A percentile compares a stretch with the other conserved stretches of the same genome.
Conservation (phyloP, 2,113 vertebrate species). For the Nothobranchius kuhntae region DNA sequence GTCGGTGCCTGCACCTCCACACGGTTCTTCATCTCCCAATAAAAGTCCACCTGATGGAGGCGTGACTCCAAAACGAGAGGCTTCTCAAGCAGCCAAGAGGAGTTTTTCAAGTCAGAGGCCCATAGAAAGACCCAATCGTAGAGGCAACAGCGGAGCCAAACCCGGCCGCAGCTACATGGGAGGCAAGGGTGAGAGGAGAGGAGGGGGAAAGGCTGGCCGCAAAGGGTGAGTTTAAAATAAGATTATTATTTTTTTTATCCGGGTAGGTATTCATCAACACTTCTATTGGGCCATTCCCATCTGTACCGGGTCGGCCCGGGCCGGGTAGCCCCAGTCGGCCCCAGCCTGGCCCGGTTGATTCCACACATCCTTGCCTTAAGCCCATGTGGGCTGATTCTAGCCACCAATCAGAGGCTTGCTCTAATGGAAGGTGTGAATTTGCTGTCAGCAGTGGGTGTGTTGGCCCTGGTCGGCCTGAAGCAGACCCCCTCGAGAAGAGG, state of each 20-base stretch:
- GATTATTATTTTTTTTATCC: conserved; percentile 18
- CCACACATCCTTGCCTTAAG: too few relatives aligned
- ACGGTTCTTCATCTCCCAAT: conserved; percentile 75
- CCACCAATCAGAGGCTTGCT: too few relatives aligned
- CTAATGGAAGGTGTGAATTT: too few relatives aligned
- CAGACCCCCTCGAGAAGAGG: too few relatives aligned
- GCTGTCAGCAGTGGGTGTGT: too few relatives aligned
- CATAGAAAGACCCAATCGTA: conserved; percentile 90
- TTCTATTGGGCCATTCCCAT: neutral
- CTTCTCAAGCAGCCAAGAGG: conserved; percentile 82
- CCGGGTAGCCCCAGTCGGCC: too few relatives aligned
- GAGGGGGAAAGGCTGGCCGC: conserved; percentile 86
- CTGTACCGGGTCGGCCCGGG: too few relatives aligned
- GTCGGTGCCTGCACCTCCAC: conserved; percentile 49
- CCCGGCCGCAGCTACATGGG: conserved; percentile 89
- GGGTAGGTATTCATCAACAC: conserved; percentile 27
- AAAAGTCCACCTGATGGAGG: conserved; percentile 81
- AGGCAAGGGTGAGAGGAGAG: conserved; percentile 89
- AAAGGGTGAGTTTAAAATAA: conserved; percentile 87
- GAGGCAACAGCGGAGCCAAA: conserved; percentile 89
- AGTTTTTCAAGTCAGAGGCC: conserved; percentile 97
- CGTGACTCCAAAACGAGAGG: conserved; percentile 82
- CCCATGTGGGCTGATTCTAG: too few relatives aligned
- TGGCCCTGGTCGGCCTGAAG: too few relatives aligned
- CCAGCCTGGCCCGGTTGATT: too few relatives aligned